Conservation (phyloP, 2,888 invertebrate species). For the Agrilus biguttatus region DNA sequence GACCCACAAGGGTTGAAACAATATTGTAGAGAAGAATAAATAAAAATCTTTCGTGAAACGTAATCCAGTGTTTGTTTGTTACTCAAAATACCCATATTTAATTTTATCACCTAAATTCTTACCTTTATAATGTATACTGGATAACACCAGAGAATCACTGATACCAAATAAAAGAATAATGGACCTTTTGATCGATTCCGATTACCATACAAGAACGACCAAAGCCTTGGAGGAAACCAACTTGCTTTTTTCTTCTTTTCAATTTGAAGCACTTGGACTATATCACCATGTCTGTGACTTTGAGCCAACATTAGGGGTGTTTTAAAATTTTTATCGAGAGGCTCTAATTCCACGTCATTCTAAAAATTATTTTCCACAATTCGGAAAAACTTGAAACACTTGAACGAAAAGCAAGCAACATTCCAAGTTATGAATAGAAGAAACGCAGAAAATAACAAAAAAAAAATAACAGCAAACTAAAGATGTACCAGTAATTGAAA, state of each 20-base stretch:
- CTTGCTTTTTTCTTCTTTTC: slow-evolving; percentile 71
- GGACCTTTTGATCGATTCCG: slow-evolving; percentile 86
- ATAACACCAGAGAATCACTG: slow-evolving; percentile 81
- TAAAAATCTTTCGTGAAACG: no score
- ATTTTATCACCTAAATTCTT: slow-evolving; percentile 18
- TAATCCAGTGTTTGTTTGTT: no score
- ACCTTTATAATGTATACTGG: slow-evolving; percentile 85
- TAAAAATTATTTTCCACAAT: slow-evolving; percentile 19
- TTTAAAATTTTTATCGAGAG: slow-evolving; percentile 82
- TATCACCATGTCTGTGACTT: slow-evolving; percentile 74
- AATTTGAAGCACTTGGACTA: slow-evolving; percentile 65
- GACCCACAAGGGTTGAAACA: no score
- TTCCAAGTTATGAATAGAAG: no score
- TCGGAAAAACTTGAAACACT: no score
- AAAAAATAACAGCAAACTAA: no score
- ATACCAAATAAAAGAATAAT: slow-evolving; percentile 68
- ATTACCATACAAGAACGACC: slow-evolving; percentile 80
- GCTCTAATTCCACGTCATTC: slow-evolving; percentile 76
- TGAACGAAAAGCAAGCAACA: no score
- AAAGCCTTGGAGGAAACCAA: slow-evolving; percentile 81
- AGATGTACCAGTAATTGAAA: no score
- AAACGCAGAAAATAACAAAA: no score
- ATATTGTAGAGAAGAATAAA: no score
- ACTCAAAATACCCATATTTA: no score
- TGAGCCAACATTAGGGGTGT: slow-evolving; percentile 82